These are phyloP conservation scores for Camponotus pennsylvanicus DNA, from an alignment of 1,140 invertebrate species.

Conservation along the genomic window DNA sequence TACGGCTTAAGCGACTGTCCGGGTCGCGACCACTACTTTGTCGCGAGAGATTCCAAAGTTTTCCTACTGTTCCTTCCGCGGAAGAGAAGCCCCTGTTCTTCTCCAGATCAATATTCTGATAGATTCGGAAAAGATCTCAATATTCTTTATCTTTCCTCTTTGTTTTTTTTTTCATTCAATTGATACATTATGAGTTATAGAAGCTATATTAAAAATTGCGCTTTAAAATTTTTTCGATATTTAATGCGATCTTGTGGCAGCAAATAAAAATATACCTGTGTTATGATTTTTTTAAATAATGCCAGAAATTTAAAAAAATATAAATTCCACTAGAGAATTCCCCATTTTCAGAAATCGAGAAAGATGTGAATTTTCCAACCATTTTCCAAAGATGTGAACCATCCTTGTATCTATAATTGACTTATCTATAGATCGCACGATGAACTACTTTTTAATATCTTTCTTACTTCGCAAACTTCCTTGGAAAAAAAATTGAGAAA, in stretches of 20 bases:
- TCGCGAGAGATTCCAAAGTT: constrained; percentile 15
- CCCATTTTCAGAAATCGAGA: too few species aligned
- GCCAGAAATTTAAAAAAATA: neutral
- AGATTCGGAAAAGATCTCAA: neutral
- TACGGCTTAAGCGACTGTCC: neutral
- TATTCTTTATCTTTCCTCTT: neutral
- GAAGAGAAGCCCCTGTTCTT: constrained; percentile 6
- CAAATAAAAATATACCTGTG: neutral
- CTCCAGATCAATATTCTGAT: neutral
- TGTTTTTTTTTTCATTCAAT: neutral
- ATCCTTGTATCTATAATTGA: neutral
- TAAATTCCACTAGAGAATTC: too few species aligned
- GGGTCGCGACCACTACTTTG: constrained; percentile 38
- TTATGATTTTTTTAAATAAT: neutral
- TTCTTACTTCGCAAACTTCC: neutral
- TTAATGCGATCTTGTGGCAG: neutral
- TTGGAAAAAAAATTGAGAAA: too few species aligned
- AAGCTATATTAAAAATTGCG: neutral
- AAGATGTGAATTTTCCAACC: constrained; percentile 18
- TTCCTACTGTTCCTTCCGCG: neutral
- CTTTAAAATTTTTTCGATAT: neutral
- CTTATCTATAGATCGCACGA: neutral
- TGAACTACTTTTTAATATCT: neutral
- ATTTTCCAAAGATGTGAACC: neutral
- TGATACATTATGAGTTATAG: neutral